phyloP scores from a whole-genome alignment of 1,140 invertebrate genomes.

The Apis florea region DNA sequence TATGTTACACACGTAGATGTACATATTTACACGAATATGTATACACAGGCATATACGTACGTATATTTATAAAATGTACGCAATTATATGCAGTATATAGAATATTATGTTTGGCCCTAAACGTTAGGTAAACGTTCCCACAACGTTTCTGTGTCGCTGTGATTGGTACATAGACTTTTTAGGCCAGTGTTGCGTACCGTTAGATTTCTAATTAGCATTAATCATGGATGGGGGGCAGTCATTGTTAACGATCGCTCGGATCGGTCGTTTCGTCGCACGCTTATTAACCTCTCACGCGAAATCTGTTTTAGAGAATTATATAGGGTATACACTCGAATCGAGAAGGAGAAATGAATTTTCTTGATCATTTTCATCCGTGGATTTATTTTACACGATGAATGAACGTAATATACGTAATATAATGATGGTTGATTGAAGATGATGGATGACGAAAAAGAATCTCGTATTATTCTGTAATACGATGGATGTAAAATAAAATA shows the following conservation, averaged over 20 bases:
- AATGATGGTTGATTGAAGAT: too few relatives aligned
- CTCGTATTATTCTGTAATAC: too few relatives aligned
- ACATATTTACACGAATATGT: not conserved
- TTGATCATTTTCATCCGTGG: too few relatives aligned
- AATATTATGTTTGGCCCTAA: slow-evolving; percentile 45
- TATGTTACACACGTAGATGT: slow-evolving; percentile 46
- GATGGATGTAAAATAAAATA: too few relatives aligned
- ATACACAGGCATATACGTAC: not conserved
- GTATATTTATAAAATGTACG: slow-evolving; percentile 3
- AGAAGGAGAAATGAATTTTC: too few relatives aligned
- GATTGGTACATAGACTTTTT: slow-evolving; percentile 62
- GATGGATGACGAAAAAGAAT: too few relatives aligned
- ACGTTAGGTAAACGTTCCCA: slow-evolving; percentile 50
- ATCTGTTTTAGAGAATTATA: too few relatives aligned
- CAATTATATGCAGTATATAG: slow-evolving; percentile 10
- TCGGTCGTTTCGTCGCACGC: not conserved
- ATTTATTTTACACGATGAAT: too few relatives aligned
- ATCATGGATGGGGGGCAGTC: slow-evolving; percentile 36
- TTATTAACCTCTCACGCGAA: not conserved
- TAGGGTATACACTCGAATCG: too few relatives aligned
- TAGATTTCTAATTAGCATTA: slow-evolving; percentile 36
- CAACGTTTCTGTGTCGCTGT: slow-evolving; percentile 63
- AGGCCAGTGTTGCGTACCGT: slow-evolving; percentile 56
- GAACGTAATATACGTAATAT: too few relatives aligned
- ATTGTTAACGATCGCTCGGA: slow-evolving; percentile 43